Evolutionary conservation across 2,113 vertebrate species (phyloP).

Genomic region (Trinectes maculatus): DNA sequence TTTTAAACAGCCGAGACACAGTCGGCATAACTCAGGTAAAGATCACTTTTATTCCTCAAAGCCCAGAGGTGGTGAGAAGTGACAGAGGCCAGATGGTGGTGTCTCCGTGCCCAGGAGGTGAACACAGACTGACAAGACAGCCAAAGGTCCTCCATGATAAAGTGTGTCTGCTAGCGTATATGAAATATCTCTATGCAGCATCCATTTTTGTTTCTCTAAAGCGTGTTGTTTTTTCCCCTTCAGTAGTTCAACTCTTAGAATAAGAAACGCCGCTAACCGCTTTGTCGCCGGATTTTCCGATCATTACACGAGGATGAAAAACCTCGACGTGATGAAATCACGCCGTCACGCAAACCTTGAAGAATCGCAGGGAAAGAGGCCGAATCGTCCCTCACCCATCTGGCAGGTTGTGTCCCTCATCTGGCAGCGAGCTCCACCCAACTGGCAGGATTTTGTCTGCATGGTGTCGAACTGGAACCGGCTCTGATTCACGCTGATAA

Average conservation of each 20-base stretch:
- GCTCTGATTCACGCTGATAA: conserved; percentile 21
- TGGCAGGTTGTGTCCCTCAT: conserved; percentile 6
- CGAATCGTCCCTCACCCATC: not conserved
- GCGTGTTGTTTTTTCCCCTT: no score
- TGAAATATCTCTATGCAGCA: not conserved
- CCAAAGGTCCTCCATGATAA: conserved; percentile 32
- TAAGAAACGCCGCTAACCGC: no score
- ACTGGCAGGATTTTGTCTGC: conserved; percentile 26
- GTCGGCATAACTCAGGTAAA: conserved; percentile 12
- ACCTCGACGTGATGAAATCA: no score
- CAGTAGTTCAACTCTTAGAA: no score
- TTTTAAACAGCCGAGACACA: conserved; percentile 16
- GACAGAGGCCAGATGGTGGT: conserved; percentile 57
- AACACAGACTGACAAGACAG: conserved; percentile 47
- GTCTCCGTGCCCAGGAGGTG: conserved; percentile 30
- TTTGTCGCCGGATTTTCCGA: no score
- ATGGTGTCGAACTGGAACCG: conserved; percentile 7
- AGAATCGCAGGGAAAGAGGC: not conserved
- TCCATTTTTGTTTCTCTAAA: no score
- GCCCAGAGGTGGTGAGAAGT: conserved; percentile 47
- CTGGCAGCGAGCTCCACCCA: conserved; percentile 8
- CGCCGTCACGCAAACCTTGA: no score
- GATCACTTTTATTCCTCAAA: conserved; percentile 30
- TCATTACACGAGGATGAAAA: not conserved
- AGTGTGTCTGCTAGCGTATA: conserved; percentile 12